Conservation (phyloP, 2,797 vertebrate species). For the Hippopotamyrus pictus region DNA sequence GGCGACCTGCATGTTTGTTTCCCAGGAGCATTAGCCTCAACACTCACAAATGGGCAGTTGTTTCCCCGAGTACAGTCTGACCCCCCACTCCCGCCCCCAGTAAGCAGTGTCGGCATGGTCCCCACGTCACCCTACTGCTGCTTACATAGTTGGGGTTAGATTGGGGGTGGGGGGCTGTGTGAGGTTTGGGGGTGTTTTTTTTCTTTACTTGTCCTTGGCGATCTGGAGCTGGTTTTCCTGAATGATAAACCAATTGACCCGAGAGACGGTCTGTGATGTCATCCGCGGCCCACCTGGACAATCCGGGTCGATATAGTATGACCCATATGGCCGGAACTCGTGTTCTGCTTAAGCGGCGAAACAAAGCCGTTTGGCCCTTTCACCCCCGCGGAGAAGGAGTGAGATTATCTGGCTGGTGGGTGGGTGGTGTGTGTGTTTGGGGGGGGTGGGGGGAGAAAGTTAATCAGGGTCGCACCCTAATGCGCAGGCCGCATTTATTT, state of each 20-base stretch:
- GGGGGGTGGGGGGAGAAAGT: neutral
- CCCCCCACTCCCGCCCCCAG: neutral
- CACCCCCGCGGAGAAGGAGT: neutral
- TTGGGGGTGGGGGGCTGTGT: neutral
- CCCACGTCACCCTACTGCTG: neutral
- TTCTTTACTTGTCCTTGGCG: neutral
- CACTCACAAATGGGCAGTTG: slow-evolving; percentile 82
- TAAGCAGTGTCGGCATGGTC: neutral
- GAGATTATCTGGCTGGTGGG: neutral
- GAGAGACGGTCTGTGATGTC: neutral
- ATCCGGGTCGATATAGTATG: neutral
- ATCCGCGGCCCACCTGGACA: neutral
- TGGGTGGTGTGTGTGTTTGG: neutral
- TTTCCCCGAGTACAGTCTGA: slow-evolving; percentile 49
- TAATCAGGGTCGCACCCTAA: neutral
- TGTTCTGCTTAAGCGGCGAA: neutral
- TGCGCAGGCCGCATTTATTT: neutral
- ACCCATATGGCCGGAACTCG: neutral
- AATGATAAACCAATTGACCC: neutral
- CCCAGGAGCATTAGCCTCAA: slow-evolving; percentile 79
- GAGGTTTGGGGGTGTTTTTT: neutral
- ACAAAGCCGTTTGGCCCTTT: neutral
- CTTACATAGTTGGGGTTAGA: neutral
- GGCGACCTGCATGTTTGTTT: slow-evolving; percentile 79
- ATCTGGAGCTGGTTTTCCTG: neutral